phyloP scores from a whole-genome alignment of 2,797 vertebrate genomes.

The Limosa lapponica region DNA sequence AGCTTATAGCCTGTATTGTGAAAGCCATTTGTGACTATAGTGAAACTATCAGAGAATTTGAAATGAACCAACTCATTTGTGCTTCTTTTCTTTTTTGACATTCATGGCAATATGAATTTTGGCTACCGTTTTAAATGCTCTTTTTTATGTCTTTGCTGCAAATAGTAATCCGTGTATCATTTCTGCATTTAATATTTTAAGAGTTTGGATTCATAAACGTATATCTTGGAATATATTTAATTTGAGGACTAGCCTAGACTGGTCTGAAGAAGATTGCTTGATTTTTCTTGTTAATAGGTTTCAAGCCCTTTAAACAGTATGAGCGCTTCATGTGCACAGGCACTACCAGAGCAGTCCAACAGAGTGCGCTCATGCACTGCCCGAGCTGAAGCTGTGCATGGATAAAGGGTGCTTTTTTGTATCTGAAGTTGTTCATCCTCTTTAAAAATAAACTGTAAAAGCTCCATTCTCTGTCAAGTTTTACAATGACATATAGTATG shows the following conservation, averaged over 20 bases:
- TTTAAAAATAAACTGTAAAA: conserved; percentile 16
- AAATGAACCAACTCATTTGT: background rate
- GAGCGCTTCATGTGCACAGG: background rate
- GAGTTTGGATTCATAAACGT: background rate
- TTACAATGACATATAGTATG: background rate
- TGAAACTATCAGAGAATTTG: background rate
- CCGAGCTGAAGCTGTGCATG: background rate
- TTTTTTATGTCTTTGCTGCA: background rate
- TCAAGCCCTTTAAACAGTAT: background rate
- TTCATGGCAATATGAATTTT: background rate
- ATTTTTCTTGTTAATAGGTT: background rate
- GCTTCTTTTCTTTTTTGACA: background rate
- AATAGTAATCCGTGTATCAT: background rate
- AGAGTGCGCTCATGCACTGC: conserved; percentile 52
- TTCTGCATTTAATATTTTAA: background rate
- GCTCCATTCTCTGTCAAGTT: background rate
- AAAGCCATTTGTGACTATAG: background rate
- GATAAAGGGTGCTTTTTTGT: background rate
- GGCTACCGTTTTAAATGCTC: background rate
- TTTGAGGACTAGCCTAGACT: background rate
- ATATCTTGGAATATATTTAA: background rate
- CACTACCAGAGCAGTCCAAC: conserved; percentile 12
- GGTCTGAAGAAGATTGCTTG: background rate
- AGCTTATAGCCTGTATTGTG: background rate
- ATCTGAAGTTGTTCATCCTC: background rate